A percentile compares a stretch with the other conserved stretches of the same genome.
Conservation (phyloP, 2,113 vertebrate species). For the Stigmatopora nigra region DNA sequence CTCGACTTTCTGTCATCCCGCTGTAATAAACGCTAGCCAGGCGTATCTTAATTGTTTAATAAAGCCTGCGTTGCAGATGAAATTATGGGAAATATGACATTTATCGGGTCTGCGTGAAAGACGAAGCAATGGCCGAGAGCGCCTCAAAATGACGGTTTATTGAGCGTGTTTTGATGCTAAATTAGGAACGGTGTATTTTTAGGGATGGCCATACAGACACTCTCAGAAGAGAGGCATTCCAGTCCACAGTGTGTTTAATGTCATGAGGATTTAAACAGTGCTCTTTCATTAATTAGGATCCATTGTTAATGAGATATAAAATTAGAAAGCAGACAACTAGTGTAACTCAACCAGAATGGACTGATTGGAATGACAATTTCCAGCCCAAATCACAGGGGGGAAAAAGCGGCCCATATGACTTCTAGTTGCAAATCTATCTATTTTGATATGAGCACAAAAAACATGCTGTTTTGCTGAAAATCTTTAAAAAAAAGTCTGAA, state of each 20-base stretch:
- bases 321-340: too few species aligned
- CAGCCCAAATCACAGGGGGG: too few species aligned
- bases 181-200: conserved; percentile 64
- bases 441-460: too few species aligned
- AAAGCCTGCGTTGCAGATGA: not conserved
- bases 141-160: not conserved
- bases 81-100: not conserved
- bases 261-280: not conserved
- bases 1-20: not conserved
- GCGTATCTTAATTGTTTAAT: conserved; percentile 2
- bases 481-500: too few species aligned
- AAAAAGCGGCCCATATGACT: too few species aligned
- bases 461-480: too few species aligned
- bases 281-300: not conserved
- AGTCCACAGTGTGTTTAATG: not conserved
- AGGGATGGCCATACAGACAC: conserved; percentile 45
- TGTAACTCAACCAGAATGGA: too few species aligned
- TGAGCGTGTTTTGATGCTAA: conserved; percentile 7
- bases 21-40: conserved; percentile 23
- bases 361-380: too few species aligned
- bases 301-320: not conserved
- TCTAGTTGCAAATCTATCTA: too few species aligned
- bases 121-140: fast-evolving
- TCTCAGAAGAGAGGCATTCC: conserved; percentile 40
- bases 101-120: not conserved